Conservation (phyloP, 1,140 invertebrate species). For the Meloidogyne chitwoodi region DNA sequence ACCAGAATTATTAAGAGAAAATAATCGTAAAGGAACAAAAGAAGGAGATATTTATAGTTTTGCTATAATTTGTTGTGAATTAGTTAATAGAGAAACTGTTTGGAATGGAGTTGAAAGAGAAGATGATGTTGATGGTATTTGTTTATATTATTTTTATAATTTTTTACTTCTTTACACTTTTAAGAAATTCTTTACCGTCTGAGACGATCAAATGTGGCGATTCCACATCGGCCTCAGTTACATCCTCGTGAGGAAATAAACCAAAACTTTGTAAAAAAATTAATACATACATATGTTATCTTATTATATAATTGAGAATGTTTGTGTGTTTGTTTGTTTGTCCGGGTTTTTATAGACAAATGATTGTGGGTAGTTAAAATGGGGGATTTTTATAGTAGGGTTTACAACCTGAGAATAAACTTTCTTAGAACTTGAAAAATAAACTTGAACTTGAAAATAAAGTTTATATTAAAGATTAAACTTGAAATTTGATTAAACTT, state of each 20-base stretch:
- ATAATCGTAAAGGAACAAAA: slow-evolving; percentile 38
- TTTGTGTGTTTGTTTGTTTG: too few relatives aligned
- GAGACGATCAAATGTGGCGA: not conserved
- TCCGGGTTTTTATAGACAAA: too few relatives aligned
- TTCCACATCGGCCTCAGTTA: not conserved
- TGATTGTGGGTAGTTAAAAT: too few relatives aligned
- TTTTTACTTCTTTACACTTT: not conserved
- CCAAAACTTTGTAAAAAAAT: not conserved
- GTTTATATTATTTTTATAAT: not conserved
- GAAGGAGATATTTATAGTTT: slow-evolving; percentile 52
- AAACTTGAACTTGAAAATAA: too few relatives aligned
- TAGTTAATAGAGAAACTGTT: slow-evolving; percentile 63
- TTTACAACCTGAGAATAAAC: too few relatives aligned
- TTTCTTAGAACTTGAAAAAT: too few relatives aligned
- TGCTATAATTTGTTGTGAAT: slow-evolving; percentile 53
- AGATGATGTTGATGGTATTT: slow-evolving; percentile 39
- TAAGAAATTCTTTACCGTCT: slow-evolving; percentile 1
- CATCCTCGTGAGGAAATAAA: not conserved
- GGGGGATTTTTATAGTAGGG: too few relatives aligned
- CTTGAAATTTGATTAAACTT: too few relatives aligned
- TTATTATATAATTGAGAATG: too few relatives aligned
- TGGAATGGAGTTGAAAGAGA: slow-evolving; percentile 41
- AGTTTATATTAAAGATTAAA: too few relatives aligned
- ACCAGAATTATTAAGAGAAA: slow-evolving; percentile 77
- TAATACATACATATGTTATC: not conserved